These are phyloP conservation scores for Rhynchonycteris naso DNA, from an alignment of 2,797 vertebrate genomes.

Conservation along the genomic window DNA sequence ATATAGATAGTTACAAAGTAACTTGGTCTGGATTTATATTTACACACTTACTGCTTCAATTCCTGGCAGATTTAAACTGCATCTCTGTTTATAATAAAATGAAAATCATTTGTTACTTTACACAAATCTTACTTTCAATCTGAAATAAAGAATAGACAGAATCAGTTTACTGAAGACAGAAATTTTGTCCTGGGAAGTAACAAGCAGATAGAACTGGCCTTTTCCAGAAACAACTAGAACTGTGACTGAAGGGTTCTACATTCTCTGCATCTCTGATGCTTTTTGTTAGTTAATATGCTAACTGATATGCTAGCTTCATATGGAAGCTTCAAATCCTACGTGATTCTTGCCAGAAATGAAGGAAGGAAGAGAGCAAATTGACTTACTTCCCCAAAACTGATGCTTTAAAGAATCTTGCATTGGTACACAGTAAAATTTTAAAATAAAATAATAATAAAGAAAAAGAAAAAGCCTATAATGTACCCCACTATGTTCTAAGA, in stretches of 20 bases:
- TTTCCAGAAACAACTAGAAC: slow-evolving; percentile 46
- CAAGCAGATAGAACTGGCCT: slow-evolving; percentile 52
- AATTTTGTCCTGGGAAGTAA: slow-evolving; percentile 70
- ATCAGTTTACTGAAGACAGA: slow-evolving; percentile 69
- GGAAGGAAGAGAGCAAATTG: neutral
- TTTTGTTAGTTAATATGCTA: slow-evolving; percentile 34
- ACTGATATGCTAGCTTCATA: neutral
- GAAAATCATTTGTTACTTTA: slow-evolving; percentile 78
- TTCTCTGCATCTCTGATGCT: slow-evolving; percentile 35
- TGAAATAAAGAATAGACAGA: slow-evolving; percentile 67
- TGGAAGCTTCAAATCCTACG: slow-evolving; percentile 53
- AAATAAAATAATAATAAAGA: slow-evolving; percentile 22
- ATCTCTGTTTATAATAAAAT: slow-evolving; percentile 76
- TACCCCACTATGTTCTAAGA: neutral
- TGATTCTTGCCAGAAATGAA: slow-evolving; percentile 64
- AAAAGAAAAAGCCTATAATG: neutral
- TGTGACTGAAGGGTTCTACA: neutral
- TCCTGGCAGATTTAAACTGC: slow-evolving; percentile 71
- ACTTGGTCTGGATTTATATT: slow-evolving; percentile 65
- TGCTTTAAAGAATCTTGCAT: slow-evolving; percentile 55
- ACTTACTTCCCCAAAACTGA: slow-evolving; percentile 4
- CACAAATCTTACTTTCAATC: slow-evolving; percentile 79
- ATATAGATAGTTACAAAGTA: slow-evolving; percentile 72
- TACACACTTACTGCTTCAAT: slow-evolving; percentile 73
- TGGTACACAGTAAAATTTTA: slow-evolving; percentile 21